A percentile compares a stretch with the other conserved stretches of the same genome.
Evolutionary conservation across 2,888 invertebrate genomes (phyloP).

Genomic region (Cancer borealis): DNA sequence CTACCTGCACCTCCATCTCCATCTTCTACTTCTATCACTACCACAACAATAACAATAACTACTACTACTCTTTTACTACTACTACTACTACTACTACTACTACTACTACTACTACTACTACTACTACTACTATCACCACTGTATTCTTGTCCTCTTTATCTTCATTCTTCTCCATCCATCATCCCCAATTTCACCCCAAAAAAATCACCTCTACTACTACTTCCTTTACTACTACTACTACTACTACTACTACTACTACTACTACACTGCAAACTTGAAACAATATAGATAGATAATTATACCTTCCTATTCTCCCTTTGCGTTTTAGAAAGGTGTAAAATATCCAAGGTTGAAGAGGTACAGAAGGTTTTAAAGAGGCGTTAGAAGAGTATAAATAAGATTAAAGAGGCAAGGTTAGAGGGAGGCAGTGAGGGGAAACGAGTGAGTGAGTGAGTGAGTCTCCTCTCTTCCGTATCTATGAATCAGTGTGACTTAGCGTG

Average conservation of each 20-base stretch:
- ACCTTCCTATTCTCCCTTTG: not conserved
- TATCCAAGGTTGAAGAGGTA: not conserved
- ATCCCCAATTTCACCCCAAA: too few relatives aligned
- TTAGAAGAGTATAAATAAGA: not conserved
- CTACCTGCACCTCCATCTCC: not conserved
- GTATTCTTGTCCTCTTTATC: too few relatives aligned
- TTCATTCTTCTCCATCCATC: too few relatives aligned
- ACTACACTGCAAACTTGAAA: not conserved
- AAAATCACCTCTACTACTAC: not conserved
- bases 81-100: conserved; percentile 39
- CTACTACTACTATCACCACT: not conserved
- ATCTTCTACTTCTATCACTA: not conserved
- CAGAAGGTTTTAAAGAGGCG: not conserved
- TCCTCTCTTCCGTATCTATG: too few relatives aligned
- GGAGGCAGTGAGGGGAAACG: not conserved
- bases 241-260: not conserved
- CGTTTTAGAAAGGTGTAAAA: not conserved
- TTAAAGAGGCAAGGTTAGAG: not conserved
- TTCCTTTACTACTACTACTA: not conserved
- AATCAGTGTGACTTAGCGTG: too few relatives aligned
- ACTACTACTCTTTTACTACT: not conserved
- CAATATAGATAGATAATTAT: not conserved
- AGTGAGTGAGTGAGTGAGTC: not conserved
- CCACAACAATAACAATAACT: too few relatives aligned
- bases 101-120: conserved; percentile 28